These are phyloP conservation scores for Drosophila orosa DNA, from an alignment of 1,140 invertebrate species.

Conservation along the genomic window DNA sequence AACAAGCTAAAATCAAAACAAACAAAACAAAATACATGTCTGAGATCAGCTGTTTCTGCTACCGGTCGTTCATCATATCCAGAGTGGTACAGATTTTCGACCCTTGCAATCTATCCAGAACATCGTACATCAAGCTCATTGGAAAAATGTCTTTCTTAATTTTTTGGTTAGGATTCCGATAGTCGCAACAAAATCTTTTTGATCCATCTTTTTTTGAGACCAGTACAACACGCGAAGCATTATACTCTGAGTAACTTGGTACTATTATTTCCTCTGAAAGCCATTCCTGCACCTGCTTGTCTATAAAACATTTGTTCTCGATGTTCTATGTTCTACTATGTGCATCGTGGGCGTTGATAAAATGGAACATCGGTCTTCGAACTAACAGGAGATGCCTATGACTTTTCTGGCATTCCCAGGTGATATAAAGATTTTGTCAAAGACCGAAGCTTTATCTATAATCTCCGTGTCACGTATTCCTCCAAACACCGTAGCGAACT, in stretches of 20 bases:
- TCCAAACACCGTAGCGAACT: too few relatives aligned
- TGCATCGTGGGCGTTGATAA: neutral
- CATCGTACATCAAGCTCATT: neutral
- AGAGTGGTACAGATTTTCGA: neutral
- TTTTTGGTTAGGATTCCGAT: neutral
- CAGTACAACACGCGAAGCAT: neutral
- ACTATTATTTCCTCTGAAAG: slow-evolving; percentile 2
- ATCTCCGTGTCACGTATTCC: too few relatives aligned
- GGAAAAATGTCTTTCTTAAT: neutral
- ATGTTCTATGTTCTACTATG: too few relatives aligned
- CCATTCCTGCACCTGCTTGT: slow-evolving; percentile 1
- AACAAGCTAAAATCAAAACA: too few relatives aligned
- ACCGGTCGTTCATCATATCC: neutral
- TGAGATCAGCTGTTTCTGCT: too few relatives aligned
- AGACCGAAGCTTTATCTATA: too few relatives aligned
- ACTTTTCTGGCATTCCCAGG: too few relatives aligned
- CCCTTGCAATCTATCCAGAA: neutral
- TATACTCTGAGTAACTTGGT: neutral
- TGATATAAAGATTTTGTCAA: too few relatives aligned
- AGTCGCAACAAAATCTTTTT: neutral
- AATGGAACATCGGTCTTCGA: neutral
- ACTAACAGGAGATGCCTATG: too few relatives aligned
- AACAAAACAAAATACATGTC: too few relatives aligned
- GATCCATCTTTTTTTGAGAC: neutral
- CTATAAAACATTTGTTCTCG: neutral